Evolutionary conservation across 2,888 invertebrate genomes (phyloP), one percentile per base, ranked within the genome.

Genomic region (Ecliptopera silaceata): DNA sequence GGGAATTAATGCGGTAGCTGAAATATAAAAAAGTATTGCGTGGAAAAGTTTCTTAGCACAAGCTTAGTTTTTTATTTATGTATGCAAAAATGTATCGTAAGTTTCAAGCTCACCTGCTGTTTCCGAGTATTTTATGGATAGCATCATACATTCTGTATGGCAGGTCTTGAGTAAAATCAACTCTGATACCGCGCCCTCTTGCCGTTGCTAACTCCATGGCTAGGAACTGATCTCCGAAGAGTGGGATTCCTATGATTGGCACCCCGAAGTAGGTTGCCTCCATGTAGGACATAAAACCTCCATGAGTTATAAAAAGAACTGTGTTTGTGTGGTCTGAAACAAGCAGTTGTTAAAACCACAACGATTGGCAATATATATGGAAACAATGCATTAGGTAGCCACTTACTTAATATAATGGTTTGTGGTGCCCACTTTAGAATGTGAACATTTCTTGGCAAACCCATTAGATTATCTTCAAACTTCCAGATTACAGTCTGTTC

Each of bases 401-500:
- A 22, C 43, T 68, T 65, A 86, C 87, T 77, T 55, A 88, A 72
- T 56, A 88, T 82, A 45, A 85, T 85, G 12, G 71, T 75, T 46
- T 88, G 86, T 12, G 86, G 86, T 15, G 87, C 84, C 87, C 87
- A 87, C 44, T 82, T 65, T 0, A 85, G 53, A 26, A 84, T 72
- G 32, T 82, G 82, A 0, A 88, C 77, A 59, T 88, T 88, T 1
- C 70, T 65, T 0, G 88, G 85, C 1, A 80, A 43, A 47, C 80
- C 71, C 1, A 66, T 52, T 6, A 84, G 57, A 4, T 75, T 71
- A 11, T 70, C 75, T 56, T 88, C 88, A 34, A 80, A 83, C 57
- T 88, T 88, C 88, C 88, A 88, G 17, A 88, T 72, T 0, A 88
- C 77, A 0, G 77, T 80, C 53, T 86, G 79, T 43, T 86, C 79